Conservation (phyloP, 2,888 invertebrate species). For the Mythimna ferrago region DNA sequence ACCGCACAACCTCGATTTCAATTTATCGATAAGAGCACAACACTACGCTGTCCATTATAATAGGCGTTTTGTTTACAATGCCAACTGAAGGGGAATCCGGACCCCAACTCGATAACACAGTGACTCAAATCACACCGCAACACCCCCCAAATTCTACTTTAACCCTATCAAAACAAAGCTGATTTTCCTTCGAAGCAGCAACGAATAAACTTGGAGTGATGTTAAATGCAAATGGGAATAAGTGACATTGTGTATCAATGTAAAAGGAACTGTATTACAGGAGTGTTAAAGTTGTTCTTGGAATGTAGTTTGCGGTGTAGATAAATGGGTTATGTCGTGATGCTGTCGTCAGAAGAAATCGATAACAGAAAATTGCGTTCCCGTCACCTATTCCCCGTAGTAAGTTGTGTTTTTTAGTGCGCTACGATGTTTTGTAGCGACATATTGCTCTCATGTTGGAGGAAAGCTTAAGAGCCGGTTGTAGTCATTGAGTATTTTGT, state of each 20-base stretch:
- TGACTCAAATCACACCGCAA: conserved; percentile 62
- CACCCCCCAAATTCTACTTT: conserved; percentile 57
- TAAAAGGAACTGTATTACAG: conserved; percentile 61
- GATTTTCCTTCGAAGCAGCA: conserved; percentile 49
- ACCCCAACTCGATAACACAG: conserved; percentile 56
- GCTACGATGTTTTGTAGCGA: conserved; percentile 47
- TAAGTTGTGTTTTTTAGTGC: conserved; percentile 70
- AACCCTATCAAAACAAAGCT: conserved; percentile 39
- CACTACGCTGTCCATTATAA: conserved; percentile 86
- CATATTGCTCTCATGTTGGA: conserved; percentile 40
- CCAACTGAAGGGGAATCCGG: conserved; percentile 84
- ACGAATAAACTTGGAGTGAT: conserved; percentile 50
- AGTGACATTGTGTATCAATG: conserved; percentile 49
- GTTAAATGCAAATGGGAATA: conserved; percentile 48
- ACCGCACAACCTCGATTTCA: conserved; percentile 58
- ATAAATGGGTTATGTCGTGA: conserved; percentile 46
- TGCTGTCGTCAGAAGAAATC: conserved; percentile 69
- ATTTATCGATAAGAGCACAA: conserved; percentile 70
- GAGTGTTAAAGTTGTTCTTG: conserved; percentile 58
- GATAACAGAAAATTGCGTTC: conserved; percentile 80
- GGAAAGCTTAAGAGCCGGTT: neutral
- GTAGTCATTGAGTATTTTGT: too few relatives aligned
- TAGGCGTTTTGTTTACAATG: conserved; percentile 90
- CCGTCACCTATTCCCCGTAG: conserved; percentile 73
- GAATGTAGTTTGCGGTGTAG: conserved; percentile 38